phyloP scores from a whole-genome alignment of 2,797 vertebrate species.

The Enoplosus armatus region DNA sequence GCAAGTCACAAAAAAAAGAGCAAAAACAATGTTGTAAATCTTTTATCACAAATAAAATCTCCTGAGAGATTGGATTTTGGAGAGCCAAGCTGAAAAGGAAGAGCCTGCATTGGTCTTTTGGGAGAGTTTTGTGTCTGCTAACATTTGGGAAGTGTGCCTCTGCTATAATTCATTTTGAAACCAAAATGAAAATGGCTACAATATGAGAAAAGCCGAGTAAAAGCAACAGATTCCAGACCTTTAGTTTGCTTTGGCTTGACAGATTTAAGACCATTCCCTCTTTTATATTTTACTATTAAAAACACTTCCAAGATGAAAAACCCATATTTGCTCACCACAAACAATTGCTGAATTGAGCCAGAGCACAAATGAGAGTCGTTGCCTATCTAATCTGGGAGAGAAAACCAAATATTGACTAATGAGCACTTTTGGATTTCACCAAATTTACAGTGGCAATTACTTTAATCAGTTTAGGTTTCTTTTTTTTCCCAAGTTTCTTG shows the following conservation, averaged over 20 bases:
- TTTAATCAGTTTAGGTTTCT: slow-evolving; percentile 56
- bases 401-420: slow-evolving; percentile 77
- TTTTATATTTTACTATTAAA: slow-evolving; percentile 76
- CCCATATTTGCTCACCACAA: slow-evolving; percentile 62
- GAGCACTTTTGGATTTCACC: slow-evolving; percentile 63
- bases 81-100: slow-evolving; percentile 73
- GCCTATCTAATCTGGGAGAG: slow-evolving; percentile 62
- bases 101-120: slow-evolving; percentile 59
- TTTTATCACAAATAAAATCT: slow-evolving; percentile 77
- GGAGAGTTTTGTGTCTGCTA: slow-evolving; percentile 69
- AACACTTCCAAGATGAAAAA: slow-evolving; percentile 71
- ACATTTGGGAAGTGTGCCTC: slow-evolving; percentile 77
- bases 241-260: slow-evolving; percentile 80
- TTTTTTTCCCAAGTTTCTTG: slow-evolving; percentile 35
- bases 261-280: slow-evolving; percentile 62
- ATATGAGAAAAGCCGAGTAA: slow-evolving; percentile 70
- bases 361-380: slow-evolving; percentile 54
- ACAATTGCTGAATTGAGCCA: slow-evolving; percentile 64
- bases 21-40: slow-evolving; percentile 80
- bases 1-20: slow-evolving; percentile 56
- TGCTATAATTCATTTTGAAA: slow-evolving; percentile 80
- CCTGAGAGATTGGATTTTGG: slow-evolving; percentile 60
- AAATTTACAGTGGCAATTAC: slow-evolving; percentile 70
- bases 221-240: slow-evolving; percentile 72
- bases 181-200: slow-evolving; percentile 79